Evolutionary conservation across 2,113 vertebrate genomes (phyloP).

Genomic region (Mus musculus): DNA sequence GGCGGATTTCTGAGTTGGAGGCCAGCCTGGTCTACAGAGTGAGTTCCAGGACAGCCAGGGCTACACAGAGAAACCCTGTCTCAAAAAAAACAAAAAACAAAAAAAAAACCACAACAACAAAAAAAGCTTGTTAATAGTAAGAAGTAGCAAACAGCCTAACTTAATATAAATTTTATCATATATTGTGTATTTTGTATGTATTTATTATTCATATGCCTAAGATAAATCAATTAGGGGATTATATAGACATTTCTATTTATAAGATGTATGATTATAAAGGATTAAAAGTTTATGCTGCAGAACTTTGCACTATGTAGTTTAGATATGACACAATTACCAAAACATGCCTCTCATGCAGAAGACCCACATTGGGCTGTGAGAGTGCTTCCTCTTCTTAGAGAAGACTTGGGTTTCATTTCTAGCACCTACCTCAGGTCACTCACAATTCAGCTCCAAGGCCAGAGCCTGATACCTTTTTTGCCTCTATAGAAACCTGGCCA

Average conservation of each 20-base stretch:
- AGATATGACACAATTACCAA: background rate
- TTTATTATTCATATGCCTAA: background rate
- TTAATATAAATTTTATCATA: background rate
- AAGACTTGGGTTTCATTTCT: background rate
- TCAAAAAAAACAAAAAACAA: background rate
- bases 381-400: background rate
- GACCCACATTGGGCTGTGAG: background rate
- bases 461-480: background rate
- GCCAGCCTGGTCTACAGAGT: too few species aligned
- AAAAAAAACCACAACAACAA: too few species aligned
- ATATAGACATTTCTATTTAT: background rate
- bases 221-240: background rate
- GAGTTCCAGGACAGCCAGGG: too few species aligned
- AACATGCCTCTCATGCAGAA: background rate
- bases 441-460: background rate
- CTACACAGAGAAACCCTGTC: too few species aligned
- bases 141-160: background rate
- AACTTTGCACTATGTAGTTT: background rate
- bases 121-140: conserved; percentile 8
- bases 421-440: background rate
- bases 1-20: too few species aligned
- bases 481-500: background rate
- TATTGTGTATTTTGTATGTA: background rate
- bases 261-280: background rate
- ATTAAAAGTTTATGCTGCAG: background rate